Conservation (phyloP, 2,888 invertebrate genomes). For the Pteria penguin region DNA sequence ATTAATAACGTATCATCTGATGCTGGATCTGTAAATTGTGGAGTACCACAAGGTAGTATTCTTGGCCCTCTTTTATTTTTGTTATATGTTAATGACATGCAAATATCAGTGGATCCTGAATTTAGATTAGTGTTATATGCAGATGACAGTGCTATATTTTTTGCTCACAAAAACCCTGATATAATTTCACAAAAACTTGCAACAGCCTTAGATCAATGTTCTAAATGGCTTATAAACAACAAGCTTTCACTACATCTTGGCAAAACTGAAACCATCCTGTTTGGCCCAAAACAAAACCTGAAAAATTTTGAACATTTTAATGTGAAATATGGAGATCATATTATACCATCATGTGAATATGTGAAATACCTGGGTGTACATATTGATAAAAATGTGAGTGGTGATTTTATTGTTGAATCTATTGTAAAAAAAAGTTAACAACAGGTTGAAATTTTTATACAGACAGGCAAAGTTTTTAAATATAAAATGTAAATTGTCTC, state of each 20-base stretch:
- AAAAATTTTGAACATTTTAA: background rate
- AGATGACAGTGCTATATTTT: conserved; percentile 7
- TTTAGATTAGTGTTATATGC: conserved; percentile 18
- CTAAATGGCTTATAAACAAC: background rate
- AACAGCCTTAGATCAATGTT: background rate
- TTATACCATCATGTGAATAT: background rate
- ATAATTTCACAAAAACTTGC: background rate
- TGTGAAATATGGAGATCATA: background rate
- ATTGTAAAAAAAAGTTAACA: conserved; percentile 3
- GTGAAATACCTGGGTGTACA: conserved; percentile 14
- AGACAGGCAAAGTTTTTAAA: background rate
- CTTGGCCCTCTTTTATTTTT: conserved; percentile 7
- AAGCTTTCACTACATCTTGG: conserved; percentile 7
- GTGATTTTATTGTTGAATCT: conserved; percentile 12
- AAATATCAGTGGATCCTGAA: conserved; percentile 1
- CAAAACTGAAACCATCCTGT: conserved; percentile 10
- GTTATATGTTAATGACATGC: background rate
- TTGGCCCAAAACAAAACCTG: conserved; percentile 5
- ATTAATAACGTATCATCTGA: background rate
- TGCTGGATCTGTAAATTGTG: background rate
- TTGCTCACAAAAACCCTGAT: background rate
- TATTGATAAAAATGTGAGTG: background rate
- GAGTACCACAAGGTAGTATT: conserved; percentile 21
- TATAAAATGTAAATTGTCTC: background rate
- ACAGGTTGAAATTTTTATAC: conserved; percentile 4